A percentile compares a stretch with the other conserved stretches of the same genome.
Conservation (phyloP, 2,797 vertebrate species). For the Oceanodroma leucorhoa region DNA sequence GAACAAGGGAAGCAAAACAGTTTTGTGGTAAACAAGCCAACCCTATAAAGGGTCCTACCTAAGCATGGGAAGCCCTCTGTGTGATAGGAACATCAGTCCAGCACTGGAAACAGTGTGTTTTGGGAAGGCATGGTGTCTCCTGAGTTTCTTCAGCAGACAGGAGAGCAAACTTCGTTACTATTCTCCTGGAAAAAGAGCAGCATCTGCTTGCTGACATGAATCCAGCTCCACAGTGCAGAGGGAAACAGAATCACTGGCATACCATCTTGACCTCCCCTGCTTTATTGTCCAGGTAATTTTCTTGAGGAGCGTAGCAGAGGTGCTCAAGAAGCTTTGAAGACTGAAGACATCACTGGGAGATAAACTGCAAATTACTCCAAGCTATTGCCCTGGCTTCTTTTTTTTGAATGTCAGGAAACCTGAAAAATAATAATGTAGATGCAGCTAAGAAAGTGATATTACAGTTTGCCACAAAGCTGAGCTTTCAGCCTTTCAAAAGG, state of each 20-base stretch:
- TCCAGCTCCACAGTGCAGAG: neutral
- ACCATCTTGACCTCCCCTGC: neutral
- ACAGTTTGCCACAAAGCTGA: neutral
- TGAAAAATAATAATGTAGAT: neutral
- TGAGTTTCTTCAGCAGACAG: neutral
- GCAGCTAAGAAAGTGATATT: neutral
- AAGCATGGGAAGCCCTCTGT: neutral
- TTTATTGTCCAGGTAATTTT: neutral
- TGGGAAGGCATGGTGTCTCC: fast-evolving
- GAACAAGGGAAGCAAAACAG: neutral
- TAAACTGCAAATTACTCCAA: neutral
- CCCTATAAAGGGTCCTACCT: neutral
- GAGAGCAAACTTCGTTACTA: neutral
- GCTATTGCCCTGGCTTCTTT: neutral
- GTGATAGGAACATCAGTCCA: neutral
- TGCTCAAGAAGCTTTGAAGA: neutral
- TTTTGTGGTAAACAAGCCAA: neutral
- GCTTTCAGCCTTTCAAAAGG: neutral
- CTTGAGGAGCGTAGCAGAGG: neutral
- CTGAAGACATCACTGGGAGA: neutral
- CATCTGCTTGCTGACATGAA: neutral
- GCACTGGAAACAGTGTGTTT: neutral
- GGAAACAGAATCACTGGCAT: neutral
- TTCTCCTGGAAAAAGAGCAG: neutral
- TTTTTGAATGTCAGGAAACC: neutral